phyloP scores from a whole-genome alignment of 2,888 invertebrate species.

The Nineta flava region DNA sequence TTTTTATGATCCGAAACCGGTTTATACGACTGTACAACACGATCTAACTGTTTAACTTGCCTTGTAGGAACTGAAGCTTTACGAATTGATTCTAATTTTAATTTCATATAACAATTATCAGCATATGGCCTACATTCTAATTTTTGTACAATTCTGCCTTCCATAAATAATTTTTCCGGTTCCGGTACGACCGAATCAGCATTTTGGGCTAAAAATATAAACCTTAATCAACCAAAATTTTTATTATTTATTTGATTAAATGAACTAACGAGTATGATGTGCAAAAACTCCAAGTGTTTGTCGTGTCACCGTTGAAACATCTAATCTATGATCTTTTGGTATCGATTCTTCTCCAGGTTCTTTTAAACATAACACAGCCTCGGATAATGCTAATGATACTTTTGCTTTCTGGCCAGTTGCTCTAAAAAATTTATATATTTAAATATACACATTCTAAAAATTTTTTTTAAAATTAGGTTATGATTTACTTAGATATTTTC shows the following conservation, averaged over 20 bases:
- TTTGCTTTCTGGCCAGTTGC: constrained; percentile 66
- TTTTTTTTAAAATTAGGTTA: neutral
- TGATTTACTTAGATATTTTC: constrained; percentile 56
- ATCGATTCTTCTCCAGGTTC: constrained; percentile 66
- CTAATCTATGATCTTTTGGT: constrained; percentile 82
- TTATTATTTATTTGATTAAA: neutral
- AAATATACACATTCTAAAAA: neutral
- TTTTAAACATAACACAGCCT: constrained; percentile 60
- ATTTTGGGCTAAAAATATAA: constrained; percentile 33
- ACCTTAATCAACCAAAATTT: neutral
- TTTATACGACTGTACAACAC: constrained; percentile 79
- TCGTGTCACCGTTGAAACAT: constrained; percentile 78
- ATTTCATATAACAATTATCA: constrained; percentile 75
- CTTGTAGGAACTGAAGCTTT: constrained; percentile 76
- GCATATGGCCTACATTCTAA: constrained; percentile 85
- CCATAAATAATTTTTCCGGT: constrained; percentile 72
- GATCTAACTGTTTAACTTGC: constrained; percentile 72
- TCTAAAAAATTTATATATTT: constrained; percentile 21
- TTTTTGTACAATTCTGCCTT: constrained; percentile 91
- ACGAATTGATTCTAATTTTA: constrained; percentile 75
- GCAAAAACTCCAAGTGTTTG: constrained; percentile 90
- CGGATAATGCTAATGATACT: constrained; percentile 71
- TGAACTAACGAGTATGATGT: constrained; percentile 54
- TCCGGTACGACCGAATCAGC: constrained; percentile 56
- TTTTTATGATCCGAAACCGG: constrained; percentile 85